Evolutionary conservation across 2,113 vertebrate genomes (phyloP).

Genomic region (Syngnathus scovelli): DNA sequence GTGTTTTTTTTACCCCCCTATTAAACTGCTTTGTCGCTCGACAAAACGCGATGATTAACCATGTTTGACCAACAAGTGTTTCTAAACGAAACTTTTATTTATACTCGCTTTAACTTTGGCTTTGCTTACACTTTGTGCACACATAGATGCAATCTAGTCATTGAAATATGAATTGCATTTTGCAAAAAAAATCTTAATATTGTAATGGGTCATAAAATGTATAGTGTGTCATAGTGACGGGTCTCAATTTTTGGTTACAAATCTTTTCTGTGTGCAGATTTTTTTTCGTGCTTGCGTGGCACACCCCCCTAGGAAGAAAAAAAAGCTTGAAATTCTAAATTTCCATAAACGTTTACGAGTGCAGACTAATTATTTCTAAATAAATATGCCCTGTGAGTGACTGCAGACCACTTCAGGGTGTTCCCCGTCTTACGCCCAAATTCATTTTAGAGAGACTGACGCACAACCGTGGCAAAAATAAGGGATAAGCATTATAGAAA

Average conservation of each 20-base stretch:
- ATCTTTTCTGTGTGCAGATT: too few species aligned
- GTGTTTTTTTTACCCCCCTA: too few species aligned
- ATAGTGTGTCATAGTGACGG: not conserved
- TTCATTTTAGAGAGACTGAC: too few species aligned
- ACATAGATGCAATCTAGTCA: not conserved
- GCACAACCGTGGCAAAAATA: not conserved
- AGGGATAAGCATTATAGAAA: conserved; percentile 1
- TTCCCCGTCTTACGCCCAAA: too few species aligned
- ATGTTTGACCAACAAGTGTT: conserved; percentile 3
- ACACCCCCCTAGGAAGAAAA: too few species aligned
- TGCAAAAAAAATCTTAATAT: not conserved
- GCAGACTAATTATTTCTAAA: too few species aligned
- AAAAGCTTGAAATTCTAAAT: too few species aligned
- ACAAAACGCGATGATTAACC: not conserved
- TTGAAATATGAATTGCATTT: not conserved
- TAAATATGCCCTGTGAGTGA: too few species aligned
- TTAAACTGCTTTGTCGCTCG: not conserved
- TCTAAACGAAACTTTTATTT: not conserved
- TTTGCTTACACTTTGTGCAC: not conserved
- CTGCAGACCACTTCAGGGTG: not conserved
- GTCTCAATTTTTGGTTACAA: too few species aligned
- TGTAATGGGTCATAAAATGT: not conserved
- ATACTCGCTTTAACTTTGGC: not conserved
- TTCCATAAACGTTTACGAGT: too few species aligned
- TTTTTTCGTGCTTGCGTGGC: too few species aligned